Conservation (phyloP, 2,888 invertebrate genomes). For the Mesopsocus fuscifrons region DNA sequence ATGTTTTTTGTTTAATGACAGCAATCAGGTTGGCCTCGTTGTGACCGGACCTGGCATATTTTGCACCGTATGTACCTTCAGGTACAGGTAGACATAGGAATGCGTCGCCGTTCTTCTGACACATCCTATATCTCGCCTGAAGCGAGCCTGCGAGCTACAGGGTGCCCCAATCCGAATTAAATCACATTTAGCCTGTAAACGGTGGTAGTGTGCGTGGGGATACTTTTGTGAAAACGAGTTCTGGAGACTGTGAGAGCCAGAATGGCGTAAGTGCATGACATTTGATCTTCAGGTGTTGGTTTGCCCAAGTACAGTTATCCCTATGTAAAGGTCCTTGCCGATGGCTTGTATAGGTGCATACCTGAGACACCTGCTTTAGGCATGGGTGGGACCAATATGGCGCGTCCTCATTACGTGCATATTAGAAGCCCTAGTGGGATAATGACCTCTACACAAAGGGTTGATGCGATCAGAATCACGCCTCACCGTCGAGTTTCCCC, state of each 20-base stretch:
- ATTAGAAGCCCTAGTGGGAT: too few species aligned
- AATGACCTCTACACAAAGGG: too few species aligned
- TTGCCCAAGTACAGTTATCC: background rate
- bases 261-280: background rate
- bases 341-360: too few species aligned
- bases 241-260: background rate
- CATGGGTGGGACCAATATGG: too few species aligned
- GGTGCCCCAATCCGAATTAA: background rate
- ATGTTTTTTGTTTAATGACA: too few species aligned
- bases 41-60: too few species aligned
- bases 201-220: background rate
- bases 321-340: background rate
- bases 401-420: too few species aligned
- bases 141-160: constrained; percentile 6
- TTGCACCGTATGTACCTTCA: background rate
- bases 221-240: constrained; percentile 3
- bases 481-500: too few species aligned
- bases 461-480: too few species aligned
- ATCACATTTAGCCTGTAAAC: background rate
- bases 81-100: constrained; percentile 3
- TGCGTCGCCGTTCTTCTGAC: constrained; percentile 2
- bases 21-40: too few species aligned
- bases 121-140: constrained; percentile 7
- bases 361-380: too few species aligned
- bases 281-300: background rate